Percentiles rank a stretch among this genome's conserved stretches.
These are phyloP conservation scores for Himantopus leucocephalus DNA, from an alignment of 2,113 vertebrate species.

Conservation along the genomic window DNA sequence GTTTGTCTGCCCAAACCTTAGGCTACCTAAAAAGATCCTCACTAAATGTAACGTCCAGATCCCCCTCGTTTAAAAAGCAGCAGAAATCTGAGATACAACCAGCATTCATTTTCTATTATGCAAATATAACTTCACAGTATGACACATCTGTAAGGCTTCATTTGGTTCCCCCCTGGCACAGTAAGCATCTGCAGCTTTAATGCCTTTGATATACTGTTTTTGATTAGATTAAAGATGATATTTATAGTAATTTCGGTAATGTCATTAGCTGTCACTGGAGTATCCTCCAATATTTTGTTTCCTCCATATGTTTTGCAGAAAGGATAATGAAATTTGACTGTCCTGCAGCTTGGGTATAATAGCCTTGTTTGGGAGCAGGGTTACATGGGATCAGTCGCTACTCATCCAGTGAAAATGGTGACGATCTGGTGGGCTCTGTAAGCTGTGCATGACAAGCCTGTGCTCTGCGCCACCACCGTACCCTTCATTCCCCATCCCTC, in stretches of 20 bases:
- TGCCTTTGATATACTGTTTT: slow-evolving; percentile 62
- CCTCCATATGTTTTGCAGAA: slow-evolving; percentile 47
- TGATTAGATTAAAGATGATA: slow-evolving; percentile 60
- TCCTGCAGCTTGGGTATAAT: slow-evolving; percentile 15
- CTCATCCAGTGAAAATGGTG: neutral
- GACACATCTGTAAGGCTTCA: slow-evolving; percentile 67
- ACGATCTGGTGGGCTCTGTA: neutral
- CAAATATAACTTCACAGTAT: slow-evolving; percentile 70
- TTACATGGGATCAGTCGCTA: neutral
- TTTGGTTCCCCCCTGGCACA: slow-evolving; percentile 54
- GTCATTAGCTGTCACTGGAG: slow-evolving; percentile 59
- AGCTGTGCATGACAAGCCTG: neutral
- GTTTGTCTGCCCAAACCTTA: neutral
- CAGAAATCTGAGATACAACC: slow-evolving; percentile 61
- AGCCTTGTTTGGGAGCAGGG: slow-evolving; percentile 5
- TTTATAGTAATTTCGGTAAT: slow-evolving; percentile 61
- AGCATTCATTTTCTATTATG: slow-evolving; percentile 71
- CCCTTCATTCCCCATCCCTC: neutral
- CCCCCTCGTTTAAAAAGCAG: slow-evolving; percentile 33
- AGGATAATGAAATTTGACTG: slow-evolving; percentile 57
- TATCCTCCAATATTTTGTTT: slow-evolving; percentile 61
- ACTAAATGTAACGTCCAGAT: neutral
- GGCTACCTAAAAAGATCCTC: neutral
- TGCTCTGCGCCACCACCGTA: fast-evolving
- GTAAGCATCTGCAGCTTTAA: slow-evolving; percentile 53